A percentile compares a stretch with the other conserved stretches of the same genome.
Conservation (phyloP, 2,888 invertebrate genomes). For the Eledona agricola region DNA sequence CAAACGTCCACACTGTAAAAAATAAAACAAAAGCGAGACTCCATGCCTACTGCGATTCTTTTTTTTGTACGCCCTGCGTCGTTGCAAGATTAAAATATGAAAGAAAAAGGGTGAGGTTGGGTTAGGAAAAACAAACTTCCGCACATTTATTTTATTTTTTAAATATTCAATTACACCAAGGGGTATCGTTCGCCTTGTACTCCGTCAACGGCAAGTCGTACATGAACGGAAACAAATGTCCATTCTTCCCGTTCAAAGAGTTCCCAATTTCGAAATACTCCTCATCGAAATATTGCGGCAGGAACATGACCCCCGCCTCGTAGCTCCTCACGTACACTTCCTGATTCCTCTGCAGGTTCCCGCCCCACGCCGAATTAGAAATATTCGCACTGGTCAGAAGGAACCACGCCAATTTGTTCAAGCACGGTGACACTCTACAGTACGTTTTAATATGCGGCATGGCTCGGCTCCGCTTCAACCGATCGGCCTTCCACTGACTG, state of each 20-base stretch:
- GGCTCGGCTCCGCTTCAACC: slow-evolving; percentile 75
- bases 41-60: too few species aligned
- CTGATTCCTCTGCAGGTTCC: slow-evolving; percentile 69
- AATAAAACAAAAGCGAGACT: too few species aligned
- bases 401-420: slow-evolving; percentile 79
- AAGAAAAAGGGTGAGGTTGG: too few species aligned
- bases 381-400: slow-evolving; percentile 92
- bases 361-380: slow-evolving; percentile 98
- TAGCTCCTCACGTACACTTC: slow-evolving; percentile 81
- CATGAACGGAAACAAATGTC: slow-evolving; percentile 71
- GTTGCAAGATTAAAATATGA: too few species aligned
- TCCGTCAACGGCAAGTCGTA: slow-evolving; percentile 84
- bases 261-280: slow-evolving; percentile 56
- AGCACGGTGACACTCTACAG: slow-evolving; percentile 76
- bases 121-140: too few species aligned
- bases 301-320: slow-evolving; percentile 89
- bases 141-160: too few species aligned
- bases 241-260: slow-evolving; percentile 47
- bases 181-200: slow-evolving; percentile 74
- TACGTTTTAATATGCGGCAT: slow-evolving; percentile 98
- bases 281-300: slow-evolving; percentile 85
- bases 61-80: too few species aligned
- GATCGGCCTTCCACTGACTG: slow-evolving; percentile 86
- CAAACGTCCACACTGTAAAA: too few species aligned
- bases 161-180: slow-evolving; percentile 67